Conservation (phyloP, 2,888 invertebrate species). For the Pseudococcus longispinus region DNA sequence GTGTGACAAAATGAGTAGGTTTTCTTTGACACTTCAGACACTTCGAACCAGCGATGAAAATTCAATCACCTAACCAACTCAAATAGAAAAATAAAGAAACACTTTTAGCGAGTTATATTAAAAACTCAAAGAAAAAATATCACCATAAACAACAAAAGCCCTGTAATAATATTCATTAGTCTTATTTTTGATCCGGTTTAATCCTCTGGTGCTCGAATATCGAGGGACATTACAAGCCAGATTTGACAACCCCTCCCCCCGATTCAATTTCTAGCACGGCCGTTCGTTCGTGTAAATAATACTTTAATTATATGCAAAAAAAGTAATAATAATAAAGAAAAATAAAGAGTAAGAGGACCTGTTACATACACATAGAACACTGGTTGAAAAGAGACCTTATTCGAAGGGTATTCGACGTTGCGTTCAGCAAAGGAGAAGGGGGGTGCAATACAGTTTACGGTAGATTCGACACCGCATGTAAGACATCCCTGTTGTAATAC, state of each 20-base stretch:
- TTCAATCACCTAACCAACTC: too few species aligned
- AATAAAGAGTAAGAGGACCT: not conserved
- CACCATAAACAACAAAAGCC: not conserved
- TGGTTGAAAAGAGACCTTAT: not conserved
- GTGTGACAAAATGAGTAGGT: too few species aligned
- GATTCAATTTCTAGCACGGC: not conserved
- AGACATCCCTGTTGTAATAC: not conserved
- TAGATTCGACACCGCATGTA: not conserved
- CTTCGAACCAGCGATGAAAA: too few species aligned
- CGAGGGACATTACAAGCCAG: not conserved
- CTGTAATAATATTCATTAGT: not conserved
- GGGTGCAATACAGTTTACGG: not conserved
- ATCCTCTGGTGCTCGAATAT: not conserved
- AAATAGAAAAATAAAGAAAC: too few species aligned
- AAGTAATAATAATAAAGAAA: not conserved
- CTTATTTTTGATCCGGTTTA: not conserved
- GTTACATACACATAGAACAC: not conserved
- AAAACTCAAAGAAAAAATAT: too few species aligned
- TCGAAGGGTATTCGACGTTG: not conserved
- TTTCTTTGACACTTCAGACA: too few species aligned
- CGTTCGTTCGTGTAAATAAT: not conserved
- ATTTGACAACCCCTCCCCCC: not conserved
- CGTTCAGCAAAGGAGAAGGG: not conserved
- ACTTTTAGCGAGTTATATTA: too few species aligned
- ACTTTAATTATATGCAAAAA: conserved; percentile 9